Evolutionary conservation across 2,113 vertebrate genomes (phyloP).

Genomic region (Pogonocichla stellata): DNA sequence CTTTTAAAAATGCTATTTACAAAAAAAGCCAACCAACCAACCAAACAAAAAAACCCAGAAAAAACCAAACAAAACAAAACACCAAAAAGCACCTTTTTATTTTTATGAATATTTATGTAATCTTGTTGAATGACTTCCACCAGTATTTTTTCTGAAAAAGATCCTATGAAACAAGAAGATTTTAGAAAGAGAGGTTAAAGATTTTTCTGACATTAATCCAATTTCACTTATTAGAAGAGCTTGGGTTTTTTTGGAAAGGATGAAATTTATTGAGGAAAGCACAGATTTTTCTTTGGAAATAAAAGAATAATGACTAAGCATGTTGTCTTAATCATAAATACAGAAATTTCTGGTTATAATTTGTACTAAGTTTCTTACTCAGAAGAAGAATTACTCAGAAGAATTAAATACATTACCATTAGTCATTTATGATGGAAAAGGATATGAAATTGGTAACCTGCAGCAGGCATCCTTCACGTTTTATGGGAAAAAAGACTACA

Average conservation of each 20-base stretch:
- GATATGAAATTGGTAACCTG: background rate
- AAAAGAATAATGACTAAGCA: background rate
- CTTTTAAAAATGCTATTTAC: rapidly evolving
- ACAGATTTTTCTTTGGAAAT: background rate
- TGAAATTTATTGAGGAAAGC: background rate
- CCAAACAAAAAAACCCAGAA: too few relatives aligned
- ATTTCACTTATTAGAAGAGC: background rate
- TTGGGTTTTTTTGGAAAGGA: rapidly evolving
- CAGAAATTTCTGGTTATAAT: background rate
- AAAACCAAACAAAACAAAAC: too few relatives aligned
- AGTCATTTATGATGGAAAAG: background rate
- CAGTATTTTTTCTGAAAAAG: background rate
- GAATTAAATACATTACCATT: background rate
- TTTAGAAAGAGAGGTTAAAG: background rate
- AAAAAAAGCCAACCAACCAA: background rate
- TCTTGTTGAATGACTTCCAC: background rate
- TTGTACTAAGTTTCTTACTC: background rate
- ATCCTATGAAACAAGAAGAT: background rate
- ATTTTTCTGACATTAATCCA: background rate
- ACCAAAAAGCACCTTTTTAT: too few relatives aligned
- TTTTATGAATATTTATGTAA: too few relatives aligned
- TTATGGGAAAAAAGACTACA: background rate
- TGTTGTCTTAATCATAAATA: background rate
- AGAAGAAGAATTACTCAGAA: background rate
- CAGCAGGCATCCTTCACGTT: background rate